Evolutionary conservation across 2,888 invertebrate genomes (phyloP).

Genomic region (Protonemura montana): DNA sequence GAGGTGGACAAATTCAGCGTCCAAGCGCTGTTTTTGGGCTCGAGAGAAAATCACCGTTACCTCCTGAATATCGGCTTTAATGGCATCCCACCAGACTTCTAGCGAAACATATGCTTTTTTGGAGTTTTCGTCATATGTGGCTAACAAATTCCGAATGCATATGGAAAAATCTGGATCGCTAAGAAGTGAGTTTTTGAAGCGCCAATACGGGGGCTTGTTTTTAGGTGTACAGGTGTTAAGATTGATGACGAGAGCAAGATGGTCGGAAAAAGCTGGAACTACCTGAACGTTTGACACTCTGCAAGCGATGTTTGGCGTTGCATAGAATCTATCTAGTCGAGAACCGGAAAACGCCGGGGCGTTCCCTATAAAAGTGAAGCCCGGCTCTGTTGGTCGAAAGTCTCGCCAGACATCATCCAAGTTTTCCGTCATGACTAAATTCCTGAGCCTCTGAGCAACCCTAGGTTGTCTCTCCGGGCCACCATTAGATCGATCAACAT

Average conservation of each 20-base stretch:
- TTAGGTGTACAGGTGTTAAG: neutral
- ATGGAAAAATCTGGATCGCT: neutral
- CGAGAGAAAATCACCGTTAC: neutral
- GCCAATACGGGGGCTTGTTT: slow-evolving; percentile 19
- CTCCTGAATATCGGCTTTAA: neutral
- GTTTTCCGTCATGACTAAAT: neutral
- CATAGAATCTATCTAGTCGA: neutral
- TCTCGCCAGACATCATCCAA: slow-evolving; percentile 2
- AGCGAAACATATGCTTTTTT: neutral
- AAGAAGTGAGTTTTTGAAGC: neutral
- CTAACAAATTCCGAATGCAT: neutral
- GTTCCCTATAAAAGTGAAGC: slow-evolving; percentile 8
- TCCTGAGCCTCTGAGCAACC: neutral
- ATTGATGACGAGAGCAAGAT: neutral
- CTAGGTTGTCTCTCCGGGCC: slow-evolving; percentile 10
- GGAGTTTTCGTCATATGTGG: neutral
- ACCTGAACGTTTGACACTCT: neutral
- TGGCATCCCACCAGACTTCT: slow-evolving; percentile 26
- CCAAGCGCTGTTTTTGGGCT: neutral
- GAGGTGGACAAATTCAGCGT: neutral
- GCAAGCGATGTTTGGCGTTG: neutral
- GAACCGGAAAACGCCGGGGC: neutral
- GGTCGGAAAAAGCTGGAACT: neutral
- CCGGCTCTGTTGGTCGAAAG: slow-evolving; percentile 2
- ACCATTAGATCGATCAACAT: slow-evolving; percentile 9